Conservation (phyloP, 1,140 invertebrate species). For the Aleiodes sp. region DNA sequence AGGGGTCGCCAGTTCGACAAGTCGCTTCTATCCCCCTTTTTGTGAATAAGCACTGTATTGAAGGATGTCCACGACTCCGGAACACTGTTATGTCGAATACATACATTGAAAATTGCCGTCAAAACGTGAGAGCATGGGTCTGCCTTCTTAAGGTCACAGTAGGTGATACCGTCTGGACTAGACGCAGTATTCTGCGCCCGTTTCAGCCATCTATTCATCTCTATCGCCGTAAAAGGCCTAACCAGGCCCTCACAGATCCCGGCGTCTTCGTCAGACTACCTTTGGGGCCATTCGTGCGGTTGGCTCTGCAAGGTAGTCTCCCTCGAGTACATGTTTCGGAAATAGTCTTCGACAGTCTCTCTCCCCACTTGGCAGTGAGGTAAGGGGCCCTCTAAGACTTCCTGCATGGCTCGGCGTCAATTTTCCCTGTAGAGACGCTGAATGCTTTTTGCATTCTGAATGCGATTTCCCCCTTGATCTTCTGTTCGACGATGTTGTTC, state of each 20-base stretch:
- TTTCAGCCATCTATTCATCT: background rate
- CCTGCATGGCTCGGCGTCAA: background rate
- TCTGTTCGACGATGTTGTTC: no score
- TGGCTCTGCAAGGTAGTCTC: background rate
- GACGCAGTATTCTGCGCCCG: background rate
- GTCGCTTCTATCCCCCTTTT: conserved; percentile 34
- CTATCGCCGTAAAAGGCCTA: background rate
- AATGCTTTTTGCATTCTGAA: background rate
- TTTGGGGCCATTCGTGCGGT: background rate
- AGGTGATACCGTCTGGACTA: background rate
- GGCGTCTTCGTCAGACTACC: background rate
- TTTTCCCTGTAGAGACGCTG: background rate
- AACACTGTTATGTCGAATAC: background rate
- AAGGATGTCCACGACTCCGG: background rate
- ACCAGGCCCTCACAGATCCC: background rate
- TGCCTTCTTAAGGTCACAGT: background rate
- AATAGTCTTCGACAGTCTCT: background rate
- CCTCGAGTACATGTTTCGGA: background rate
- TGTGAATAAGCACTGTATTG: conserved; percentile 34
- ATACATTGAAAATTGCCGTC: background rate
- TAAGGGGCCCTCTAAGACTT: background rate
- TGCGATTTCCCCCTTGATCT: no score
- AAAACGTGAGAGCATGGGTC: background rate
- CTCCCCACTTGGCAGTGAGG: background rate
- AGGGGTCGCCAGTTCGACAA: conserved; percentile 49